A percentile compares a stretch with the other conserved stretches of the same genome.
Evolutionary conservation across 1,140 invertebrate genomes (phyloP).

Genomic region (Chironomus striatipennis): DNA sequence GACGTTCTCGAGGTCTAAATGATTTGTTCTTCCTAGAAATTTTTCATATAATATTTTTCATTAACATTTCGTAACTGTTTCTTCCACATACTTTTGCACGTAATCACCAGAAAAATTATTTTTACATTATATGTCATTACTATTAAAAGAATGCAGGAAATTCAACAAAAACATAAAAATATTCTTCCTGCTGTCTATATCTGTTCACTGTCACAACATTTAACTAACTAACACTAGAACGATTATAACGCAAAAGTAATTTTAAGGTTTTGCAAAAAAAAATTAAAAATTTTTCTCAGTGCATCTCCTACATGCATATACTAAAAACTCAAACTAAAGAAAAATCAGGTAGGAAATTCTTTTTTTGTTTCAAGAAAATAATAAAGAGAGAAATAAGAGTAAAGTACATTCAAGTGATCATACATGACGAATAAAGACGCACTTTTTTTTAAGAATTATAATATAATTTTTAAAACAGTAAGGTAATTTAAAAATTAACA

Average conservation of each 20-base stretch:
- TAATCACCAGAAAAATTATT: not conserved
- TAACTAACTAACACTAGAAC: not conserved
- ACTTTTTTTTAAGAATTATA: not conserved
- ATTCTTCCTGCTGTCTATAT: not conserved
- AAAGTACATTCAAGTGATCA: too few species aligned
- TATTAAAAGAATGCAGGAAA: not conserved
- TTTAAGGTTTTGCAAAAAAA: slow-evolving; percentile 18
- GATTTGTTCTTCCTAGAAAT: slow-evolving; percentile 79
- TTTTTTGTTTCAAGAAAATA: too few species aligned
- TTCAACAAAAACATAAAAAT: not conserved
- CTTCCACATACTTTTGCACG: too few species aligned
- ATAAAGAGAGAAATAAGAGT: too few species aligned
- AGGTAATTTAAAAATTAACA: too few species aligned
- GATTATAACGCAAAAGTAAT: not conserved
- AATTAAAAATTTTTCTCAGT: not conserved
- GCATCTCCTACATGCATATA: not conserved
- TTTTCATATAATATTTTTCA: not conserved
- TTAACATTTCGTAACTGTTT: too few species aligned
- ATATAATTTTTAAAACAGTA: not conserved
- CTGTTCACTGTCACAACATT: slow-evolving; percentile 7
- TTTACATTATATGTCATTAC: not conserved
- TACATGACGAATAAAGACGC: too few species aligned
- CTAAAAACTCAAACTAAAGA: too few species aligned
- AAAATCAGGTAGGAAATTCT: too few species aligned
- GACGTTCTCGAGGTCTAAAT: slow-evolving; percentile 67